These are phyloP conservation scores for Penaeus indicus DNA, from an alignment of 1,140 invertebrate species.

Conservation along the genomic window DNA sequence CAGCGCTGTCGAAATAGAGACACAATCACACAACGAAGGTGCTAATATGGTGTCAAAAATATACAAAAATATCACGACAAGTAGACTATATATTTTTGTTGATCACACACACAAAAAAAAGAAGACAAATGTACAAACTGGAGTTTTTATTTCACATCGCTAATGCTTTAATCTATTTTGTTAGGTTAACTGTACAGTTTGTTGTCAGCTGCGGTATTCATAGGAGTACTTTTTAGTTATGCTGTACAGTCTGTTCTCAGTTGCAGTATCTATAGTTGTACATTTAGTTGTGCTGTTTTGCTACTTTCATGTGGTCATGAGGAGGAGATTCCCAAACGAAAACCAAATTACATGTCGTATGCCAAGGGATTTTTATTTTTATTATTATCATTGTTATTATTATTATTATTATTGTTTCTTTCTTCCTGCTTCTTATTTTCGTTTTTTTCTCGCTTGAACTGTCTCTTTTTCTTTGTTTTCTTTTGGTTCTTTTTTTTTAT, in stretches of 20 bases:
- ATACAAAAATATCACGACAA: background rate
- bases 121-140: slow-evolving; percentile 45
- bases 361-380: too few relatives aligned
- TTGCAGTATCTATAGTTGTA: slow-evolving; percentile 35
- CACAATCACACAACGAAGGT: too few relatives aligned
- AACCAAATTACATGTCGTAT: too few relatives aligned
- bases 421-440: too few relatives aligned
- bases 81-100: slow-evolving; percentile 5
- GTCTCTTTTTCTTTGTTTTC: too few relatives aligned
- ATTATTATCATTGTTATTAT: too few relatives aligned
- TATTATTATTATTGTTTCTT: too few relatives aligned
- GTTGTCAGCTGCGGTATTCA: background rate
- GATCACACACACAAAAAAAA: background rate
- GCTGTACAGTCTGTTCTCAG: slow-evolving; percentile 10
- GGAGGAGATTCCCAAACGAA: background rate
- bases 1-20: too few relatives aligned
- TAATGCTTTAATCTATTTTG: slow-evolving; percentile 38
- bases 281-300: background rate
- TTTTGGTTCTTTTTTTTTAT: too few relatives aligned
- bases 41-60: background rate
- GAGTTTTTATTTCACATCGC: slow-evolving; percentile 43
- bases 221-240: too few relatives aligned
- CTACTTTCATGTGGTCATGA: background rate
- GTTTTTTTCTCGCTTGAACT: too few relatives aligned
- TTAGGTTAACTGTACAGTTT: slow-evolving; percentile 39